Evolutionary conservation across 2,888 invertebrate species (phyloP), one percentile per base, ranked within the genome.

Genomic region (Anthophora plumipes): DNA sequence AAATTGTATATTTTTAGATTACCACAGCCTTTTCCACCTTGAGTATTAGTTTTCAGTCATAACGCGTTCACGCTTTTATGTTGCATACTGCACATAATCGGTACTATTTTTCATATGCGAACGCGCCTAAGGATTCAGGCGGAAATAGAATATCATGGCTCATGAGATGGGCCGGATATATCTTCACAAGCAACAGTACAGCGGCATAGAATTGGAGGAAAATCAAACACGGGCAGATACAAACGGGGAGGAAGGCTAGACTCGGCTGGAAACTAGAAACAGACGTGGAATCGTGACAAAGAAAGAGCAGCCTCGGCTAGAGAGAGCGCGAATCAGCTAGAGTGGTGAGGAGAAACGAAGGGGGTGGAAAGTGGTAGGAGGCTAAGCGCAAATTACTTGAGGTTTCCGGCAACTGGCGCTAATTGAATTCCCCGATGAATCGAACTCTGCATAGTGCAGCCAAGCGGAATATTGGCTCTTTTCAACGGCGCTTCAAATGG

Each of bases 391-490:
- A 92, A 92, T 92, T 92, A 90, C 92, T 92, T 91, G 91, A 91
- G 92, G 91, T 92, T 92, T 91, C 91, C 91, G 90, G 90, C 90
- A 90, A 91, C 91, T 91, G 89, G 91, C 90, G 92, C 91, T 92
- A 92, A 92, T 92, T 91, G 92, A 92, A 92, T 92, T 91, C 91
- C 89, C 90, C 86, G 89, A 91, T 91, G 92, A 91, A 92, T 92
- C 89, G 91, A 92, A 91, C 88, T 89, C 88, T 85, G 89, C 89
- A 82, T 85, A 82, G 86, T 80, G 88, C 87, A 89, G 68, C 81
- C 85, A 86, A 79, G 84, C 82, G 87, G 90, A 91, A 91, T 91
- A 92, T 91, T 91, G 91, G 91, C 90, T 90, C 90, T 91, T 92
- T 91, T 90, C 90, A 89, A 64, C 82, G 82, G 75, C 60, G 76